These are phyloP conservation scores for Rhombomys opimus DNA, from an alignment of 2,113 vertebrate genomes.

Conservation along the genomic window DNA sequence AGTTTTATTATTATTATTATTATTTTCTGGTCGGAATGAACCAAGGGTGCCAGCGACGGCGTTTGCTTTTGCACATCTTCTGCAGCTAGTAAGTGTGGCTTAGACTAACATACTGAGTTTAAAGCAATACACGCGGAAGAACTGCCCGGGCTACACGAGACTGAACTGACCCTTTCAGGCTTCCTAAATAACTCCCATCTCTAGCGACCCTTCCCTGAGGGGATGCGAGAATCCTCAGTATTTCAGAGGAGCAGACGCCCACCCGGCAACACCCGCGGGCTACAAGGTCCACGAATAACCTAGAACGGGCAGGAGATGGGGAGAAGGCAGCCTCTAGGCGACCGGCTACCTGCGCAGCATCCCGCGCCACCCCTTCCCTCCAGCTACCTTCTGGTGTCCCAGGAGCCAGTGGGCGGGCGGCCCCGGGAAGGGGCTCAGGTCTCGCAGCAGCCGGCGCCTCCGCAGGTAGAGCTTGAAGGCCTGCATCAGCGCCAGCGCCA, in stretches of 20 bases:
- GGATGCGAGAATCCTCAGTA: background rate
- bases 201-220: background rate
- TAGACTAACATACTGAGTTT: background rate
- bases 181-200: background rate
- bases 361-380: background rate
- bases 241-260: background rate
- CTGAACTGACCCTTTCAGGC: background rate
- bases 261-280: background rate
- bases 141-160: background rate
- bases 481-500: constrained; percentile 73
- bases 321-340: background rate
- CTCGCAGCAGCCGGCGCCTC: constrained; percentile 73
- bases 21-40: constrained; percentile 6
- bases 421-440: constrained; percentile 82
- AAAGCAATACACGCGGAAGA: background rate
- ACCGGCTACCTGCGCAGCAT: background rate
- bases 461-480: constrained; percentile 77
- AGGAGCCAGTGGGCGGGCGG: constrained; percentile 86
- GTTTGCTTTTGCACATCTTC: constrained; percentile 16
- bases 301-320: background rate
- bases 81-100: background rate
- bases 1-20: background rate
- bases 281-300: background rate
- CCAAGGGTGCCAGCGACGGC: background rate
- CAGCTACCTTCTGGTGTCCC: constrained; percentile 82